A percentile compares a stretch with the other conserved stretches of the same genome.
Conservation (phyloP, 2,888 invertebrate species). For the Celastrina argiolus region DNA sequence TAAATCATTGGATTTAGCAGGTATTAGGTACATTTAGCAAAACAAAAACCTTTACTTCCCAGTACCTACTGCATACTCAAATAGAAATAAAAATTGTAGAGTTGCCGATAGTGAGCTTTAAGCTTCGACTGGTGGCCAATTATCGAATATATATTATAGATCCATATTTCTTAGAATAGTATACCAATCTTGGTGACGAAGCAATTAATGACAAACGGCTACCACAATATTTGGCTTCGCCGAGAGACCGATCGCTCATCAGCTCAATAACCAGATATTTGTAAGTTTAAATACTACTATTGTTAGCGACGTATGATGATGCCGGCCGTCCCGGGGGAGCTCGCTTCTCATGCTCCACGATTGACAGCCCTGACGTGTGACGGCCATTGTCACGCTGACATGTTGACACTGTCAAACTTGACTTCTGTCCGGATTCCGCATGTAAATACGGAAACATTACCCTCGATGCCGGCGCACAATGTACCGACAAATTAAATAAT, state of each 20-base stretch:
- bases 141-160: neutral
- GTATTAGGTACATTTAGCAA: too few species aligned
- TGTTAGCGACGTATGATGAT: slow-evolving; percentile 44
- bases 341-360: slow-evolving; percentile 69
- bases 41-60: too few species aligned
- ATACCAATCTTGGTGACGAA: slow-evolving; percentile 29
- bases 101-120: too few species aligned
- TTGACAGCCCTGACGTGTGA: slow-evolving; percentile 73
- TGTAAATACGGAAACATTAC: slow-evolving; percentile 74
- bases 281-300: slow-evolving; percentile 48
- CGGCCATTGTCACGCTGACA: slow-evolving; percentile 71
- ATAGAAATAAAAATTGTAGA: too few species aligned
- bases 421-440: slow-evolving; percentile 74
- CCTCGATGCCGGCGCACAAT: slow-evolving; percentile 56
- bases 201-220: slow-evolving; percentile 36
- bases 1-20: too few species aligned
- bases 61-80: too few species aligned
- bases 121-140: too few species aligned
- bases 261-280: slow-evolving; percentile 52
- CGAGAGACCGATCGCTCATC: slow-evolving; percentile 62
- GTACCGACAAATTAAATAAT: slow-evolving; percentile 75
- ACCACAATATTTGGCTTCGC: slow-evolving; percentile 36
- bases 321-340: slow-evolving; percentile 38
- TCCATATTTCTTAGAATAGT: slow-evolving; percentile 12
- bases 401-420: slow-evolving; percentile 75